A percentile compares a stretch with the other conserved stretches of the same genome.
Evolutionary conservation across 2,797 vertebrate species (phyloP).

Genomic region (Chlorospingus flavigularis): DNA sequence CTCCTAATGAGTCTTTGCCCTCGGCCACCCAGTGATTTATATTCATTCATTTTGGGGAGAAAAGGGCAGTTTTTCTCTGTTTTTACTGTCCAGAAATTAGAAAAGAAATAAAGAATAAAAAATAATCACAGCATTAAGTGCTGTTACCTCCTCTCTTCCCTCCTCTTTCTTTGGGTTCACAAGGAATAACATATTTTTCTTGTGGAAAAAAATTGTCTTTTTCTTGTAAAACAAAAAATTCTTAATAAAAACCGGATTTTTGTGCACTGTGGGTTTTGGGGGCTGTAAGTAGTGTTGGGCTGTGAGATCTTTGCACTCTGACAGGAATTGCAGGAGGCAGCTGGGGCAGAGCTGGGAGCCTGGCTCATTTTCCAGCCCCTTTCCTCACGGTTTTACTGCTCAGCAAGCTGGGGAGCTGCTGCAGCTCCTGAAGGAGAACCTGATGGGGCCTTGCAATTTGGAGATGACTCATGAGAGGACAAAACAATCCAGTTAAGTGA

Average conservation of each 20-base stretch:
- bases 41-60: background rate
- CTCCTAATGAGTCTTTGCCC: background rate
- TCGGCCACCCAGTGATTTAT: background rate
- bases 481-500: constrained; percentile 58
- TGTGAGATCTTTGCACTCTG: background rate
- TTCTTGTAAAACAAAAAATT: background rate
- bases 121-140: background rate
- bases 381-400: background rate
- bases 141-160: background rate
- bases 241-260: background rate
- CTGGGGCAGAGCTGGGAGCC: background rate
- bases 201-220: background rate
- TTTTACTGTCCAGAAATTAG: background rate
- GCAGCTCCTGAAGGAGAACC: constrained; percentile 24
- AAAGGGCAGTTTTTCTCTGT: background rate
- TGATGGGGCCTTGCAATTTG: constrained; percentile 37
- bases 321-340: background rate
- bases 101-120: background rate
- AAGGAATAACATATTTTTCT: background rate
- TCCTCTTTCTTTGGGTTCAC: background rate
- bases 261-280: background rate
- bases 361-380: background rate
- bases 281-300: background rate
- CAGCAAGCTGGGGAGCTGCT: background rate
- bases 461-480: constrained; percentile 55